Evolutionary conservation across 1,140 invertebrate genomes (phyloP), one percentile per base, ranked within the genome.

Genomic region (Vollenhovia emeryi): DNA sequence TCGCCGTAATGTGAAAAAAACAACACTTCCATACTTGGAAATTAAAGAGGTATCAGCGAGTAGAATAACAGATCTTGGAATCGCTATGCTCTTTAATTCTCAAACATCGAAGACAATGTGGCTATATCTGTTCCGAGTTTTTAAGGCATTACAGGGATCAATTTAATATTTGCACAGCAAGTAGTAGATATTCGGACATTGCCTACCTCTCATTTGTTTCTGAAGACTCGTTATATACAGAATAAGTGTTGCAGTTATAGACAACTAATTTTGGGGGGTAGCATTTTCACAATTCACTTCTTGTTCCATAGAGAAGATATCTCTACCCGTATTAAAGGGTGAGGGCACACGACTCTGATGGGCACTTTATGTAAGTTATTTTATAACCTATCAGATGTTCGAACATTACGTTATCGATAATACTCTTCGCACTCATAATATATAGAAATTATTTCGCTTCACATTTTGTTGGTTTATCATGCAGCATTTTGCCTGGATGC

Each of bases 261-360:
- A 86, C 66, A 76, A 85, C 33, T 85, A 75, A 85, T 79, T 64
- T 62, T 66, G 84, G 82, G 36, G 40, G 57, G 36, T 87, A 71
- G 78, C 60, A n/a, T 88, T 66, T 82, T 89, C 82, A 89, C 68
- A 57, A 60, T 90, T 90, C 83, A 85, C 71, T 93, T 93, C 92
- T 93, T 91, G 90, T 93, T 93, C 83, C 91, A 92, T 94, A 93
- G 93, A 94, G 90, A 92, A 93, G 86, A 93, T 93, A 91, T 94
- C 90, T 92, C 90, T 93, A 91, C 90, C 92, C 87, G 85, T 93
- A 93, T 92, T 93, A 93, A 93, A 93, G 89, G 90, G 80, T 89
- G 89, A 87, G 76, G 91, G 73, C 86, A 91, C 89, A 93, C 86
- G 87, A 89, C 91, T 93, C 92, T 91, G 92, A 93, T 91, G 92